Evolutionary conservation across 2,888 invertebrate genomes (phyloP).

Genomic region (Amphipyra berbera): DNA sequence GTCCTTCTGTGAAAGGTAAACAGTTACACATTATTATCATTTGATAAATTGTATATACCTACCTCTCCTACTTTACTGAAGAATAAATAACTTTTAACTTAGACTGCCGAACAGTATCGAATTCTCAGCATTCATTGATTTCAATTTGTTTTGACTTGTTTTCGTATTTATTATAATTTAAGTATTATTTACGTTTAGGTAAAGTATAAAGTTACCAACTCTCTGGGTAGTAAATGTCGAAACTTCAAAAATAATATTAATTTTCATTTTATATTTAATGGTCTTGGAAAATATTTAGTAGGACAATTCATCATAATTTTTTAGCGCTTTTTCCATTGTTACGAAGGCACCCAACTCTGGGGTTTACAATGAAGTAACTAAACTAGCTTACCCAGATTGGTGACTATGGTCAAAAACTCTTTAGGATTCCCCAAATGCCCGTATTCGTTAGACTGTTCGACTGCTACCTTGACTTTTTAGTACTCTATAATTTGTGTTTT

Average conservation of each 20-base stretch:
- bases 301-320: too few species aligned
- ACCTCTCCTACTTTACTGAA: background rate
- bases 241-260: conserved; percentile 5
- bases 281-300: background rate
- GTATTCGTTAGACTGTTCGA: too few species aligned
- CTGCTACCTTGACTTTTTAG: too few species aligned
- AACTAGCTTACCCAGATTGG: too few species aligned
- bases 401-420: too few species aligned
- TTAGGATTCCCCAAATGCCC: too few species aligned
- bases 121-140: conserved; percentile 3
- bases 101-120: conserved; percentile 1
- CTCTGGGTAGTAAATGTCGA: background rate
- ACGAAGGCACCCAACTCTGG: too few species aligned
- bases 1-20: too few species aligned
- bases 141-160: conserved; percentile 11
- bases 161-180: conserved; percentile 2
- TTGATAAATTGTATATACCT: background rate
- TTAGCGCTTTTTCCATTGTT: too few species aligned
- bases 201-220: background rate
- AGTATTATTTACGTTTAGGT: conserved; percentile 1
- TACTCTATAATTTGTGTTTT: too few species aligned
- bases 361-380: too few species aligned
- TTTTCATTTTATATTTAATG: background rate
- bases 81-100: background rate
- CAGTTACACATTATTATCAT: background rate